Evolutionary conservation across 2,797 vertebrate genomes (phyloP), one percentile per base, ranked within the genome.

Genomic region (Clarias platycephalus): DNA sequence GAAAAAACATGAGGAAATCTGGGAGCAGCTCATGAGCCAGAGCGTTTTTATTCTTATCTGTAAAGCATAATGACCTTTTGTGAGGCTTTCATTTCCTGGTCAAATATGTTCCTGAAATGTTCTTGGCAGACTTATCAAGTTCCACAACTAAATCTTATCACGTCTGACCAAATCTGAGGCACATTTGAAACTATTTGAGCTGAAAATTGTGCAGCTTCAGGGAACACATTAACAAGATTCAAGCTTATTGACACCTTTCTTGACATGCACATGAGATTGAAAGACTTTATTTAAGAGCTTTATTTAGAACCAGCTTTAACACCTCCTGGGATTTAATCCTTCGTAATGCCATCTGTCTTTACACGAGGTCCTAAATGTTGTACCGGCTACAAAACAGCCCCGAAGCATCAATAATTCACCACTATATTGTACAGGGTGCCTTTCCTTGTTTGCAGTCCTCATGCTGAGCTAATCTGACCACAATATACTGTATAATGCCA

Each of bases 61-160:
- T 15, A 34, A 77, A 77, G 8, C 57, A 40, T 37, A 77, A 22
- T 77, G 57, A 22, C 55, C 75, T 37, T 64, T 26, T 79, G 10
- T 63, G 37, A 16, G 15, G 6, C 64, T 80, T 44, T 4, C 12
- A 79, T 64, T 79, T 44, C 37, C 18, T 64, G 13, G 58, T 79
- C 58, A 64, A 79, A 79, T 64, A 44, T 44, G 13, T 64, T 44
- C 60, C 37, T 28, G 12, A 78, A 60, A 62, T 34, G 74, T 77
- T 77, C 57, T 60, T 40, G 28, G 57, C 75, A 37, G 20, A 60
- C 28, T 16, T 24, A 77, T 6, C 16, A 62, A 64, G 64, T 80
- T 62, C 9, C 24, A 20, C 15, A n/a, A 5, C 34, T 26, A 49
- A 64, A 80, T 80, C 77, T 49, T 49, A 66, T 64, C 77, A 80